Conservation (phyloP, 2,113 vertebrate species). For the Maccullochella peelii region DNA sequence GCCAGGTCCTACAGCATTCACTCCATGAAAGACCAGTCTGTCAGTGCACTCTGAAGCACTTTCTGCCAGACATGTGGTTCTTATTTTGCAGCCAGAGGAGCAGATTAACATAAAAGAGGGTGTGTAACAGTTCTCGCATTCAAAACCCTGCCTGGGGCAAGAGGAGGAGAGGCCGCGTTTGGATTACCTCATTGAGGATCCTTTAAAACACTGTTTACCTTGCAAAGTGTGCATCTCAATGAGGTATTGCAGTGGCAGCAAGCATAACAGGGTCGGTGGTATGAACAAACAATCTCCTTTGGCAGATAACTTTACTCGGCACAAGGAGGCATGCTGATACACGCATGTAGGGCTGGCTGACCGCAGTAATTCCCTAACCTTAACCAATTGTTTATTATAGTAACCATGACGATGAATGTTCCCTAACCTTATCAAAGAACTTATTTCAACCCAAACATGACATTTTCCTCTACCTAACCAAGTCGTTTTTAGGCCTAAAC, state of each 20-base stretch:
- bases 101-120: constrained; percentile 87
- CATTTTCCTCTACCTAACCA: too few species aligned
- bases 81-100: constrained; percentile 81
- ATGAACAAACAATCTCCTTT: constrained; percentile 58
- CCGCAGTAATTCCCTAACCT: neutral
- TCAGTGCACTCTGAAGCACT: constrained; percentile 70
- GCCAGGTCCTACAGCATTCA: constrained; percentile 62
- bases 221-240: constrained; percentile 83
- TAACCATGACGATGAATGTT: neutral
- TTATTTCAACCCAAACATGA: too few species aligned
- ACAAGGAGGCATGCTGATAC: neutral
- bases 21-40: constrained; percentile 81
- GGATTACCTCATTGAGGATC: constrained; percentile 84
- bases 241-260: constrained; percentile 68
- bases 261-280: constrained; percentile 63
- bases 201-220: constrained; percentile 85
- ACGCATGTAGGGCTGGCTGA: neutral
- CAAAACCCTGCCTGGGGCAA: constrained; percentile 74
- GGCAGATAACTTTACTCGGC: constrained; percentile 34
- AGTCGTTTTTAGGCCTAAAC: too few species aligned
- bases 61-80: constrained; percentile 85
- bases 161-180: constrained; percentile 72
- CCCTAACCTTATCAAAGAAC: neutral
- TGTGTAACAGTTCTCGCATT: constrained; percentile 81
- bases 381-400: neutral